Percentiles rank a stretch among this genome's conserved stretches.
These are phyloP conservation scores for Argyra leucocephala DNA, from an alignment of 2,888 invertebrate species.

Conservation along the genomic window DNA sequence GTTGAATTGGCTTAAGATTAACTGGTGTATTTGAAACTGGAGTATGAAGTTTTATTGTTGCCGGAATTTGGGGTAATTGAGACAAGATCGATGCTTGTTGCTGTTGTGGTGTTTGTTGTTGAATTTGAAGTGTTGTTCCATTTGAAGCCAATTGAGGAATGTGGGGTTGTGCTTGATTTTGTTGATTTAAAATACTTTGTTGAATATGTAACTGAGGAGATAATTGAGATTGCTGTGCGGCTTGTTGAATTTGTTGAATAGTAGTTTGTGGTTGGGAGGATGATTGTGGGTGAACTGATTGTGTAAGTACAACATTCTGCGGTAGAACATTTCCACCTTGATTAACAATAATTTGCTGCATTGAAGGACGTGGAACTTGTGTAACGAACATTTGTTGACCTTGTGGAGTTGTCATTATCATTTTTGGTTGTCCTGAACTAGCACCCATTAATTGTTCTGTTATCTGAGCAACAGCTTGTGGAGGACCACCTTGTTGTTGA, in stretches of 20 bases:
- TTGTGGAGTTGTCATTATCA: constrained; percentile 54
- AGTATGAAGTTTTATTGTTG: constrained; percentile 47
- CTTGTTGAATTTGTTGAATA: constrained; percentile 23
- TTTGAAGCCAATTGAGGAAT: constrained; percentile 31
- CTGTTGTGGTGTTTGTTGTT: constrained; percentile 18
- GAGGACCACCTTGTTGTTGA: constrained; percentile 46
- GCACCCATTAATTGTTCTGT: constrained; percentile 34
- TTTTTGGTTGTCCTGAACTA: constrained; percentile 42
- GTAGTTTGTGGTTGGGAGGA: constrained; percentile 24
- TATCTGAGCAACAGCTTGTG: constrained; percentile 28
- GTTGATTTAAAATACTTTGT: constrained; percentile 26
- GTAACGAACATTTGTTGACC: constrained; percentile 59
- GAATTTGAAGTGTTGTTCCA: constrained; percentile 30
- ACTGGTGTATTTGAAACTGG: constrained; percentile 52
- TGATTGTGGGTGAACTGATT: constrained; percentile 24
- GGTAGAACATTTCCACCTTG: constrained; percentile 24
- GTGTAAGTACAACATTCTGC: constrained; percentile 20
- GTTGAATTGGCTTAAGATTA: constrained; percentile 42
- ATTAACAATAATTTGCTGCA: constrained; percentile 31
- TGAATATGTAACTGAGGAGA: constrained; percentile 29
- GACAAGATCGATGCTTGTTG: constrained; percentile 35
- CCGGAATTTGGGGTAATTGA: constrained; percentile 41
- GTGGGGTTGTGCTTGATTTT: constrained; percentile 50
- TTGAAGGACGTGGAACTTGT: constrained; percentile 43
- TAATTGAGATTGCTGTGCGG: constrained; percentile 27